Conservation (phyloP, 1,140 invertebrate species). For the Drosophila trapezifrons region DNA sequence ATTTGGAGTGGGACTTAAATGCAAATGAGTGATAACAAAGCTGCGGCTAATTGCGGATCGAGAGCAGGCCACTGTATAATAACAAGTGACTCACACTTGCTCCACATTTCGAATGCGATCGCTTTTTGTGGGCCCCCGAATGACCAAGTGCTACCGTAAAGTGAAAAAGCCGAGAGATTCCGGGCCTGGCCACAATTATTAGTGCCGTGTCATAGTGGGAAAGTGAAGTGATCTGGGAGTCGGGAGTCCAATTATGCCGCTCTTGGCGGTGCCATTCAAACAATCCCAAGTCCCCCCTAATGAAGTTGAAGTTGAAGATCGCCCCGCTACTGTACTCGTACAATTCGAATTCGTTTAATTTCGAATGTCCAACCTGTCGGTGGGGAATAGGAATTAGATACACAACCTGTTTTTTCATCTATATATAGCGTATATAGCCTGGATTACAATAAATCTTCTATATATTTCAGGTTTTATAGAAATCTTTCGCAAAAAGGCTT, state of each 20-base stretch:
- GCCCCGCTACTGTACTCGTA: constrained; percentile 64
- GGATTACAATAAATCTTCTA: constrained; percentile 2
- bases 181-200: constrained; percentile 55
- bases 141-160: constrained; percentile 63
- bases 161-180: constrained; percentile 31
- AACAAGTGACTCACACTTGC: constrained; percentile 60
- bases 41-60: constrained; percentile 63
- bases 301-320: constrained; percentile 84
- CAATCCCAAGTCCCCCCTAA: constrained; percentile 83
- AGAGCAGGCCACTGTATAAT: constrained; percentile 58
- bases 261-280: constrained; percentile 78
- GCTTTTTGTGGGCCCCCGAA: constrained; percentile 14
- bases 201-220: constrained; percentile 83
- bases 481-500: background rate
- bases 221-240: constrained; percentile 65
- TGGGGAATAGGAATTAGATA: constrained; percentile 12
- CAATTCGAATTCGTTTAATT: constrained; percentile 66
- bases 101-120: constrained; percentile 55
- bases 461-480: too few species aligned
- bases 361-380: constrained; percentile 32
- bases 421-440: too few species aligned
- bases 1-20: constrained; percentile 36
- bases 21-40: constrained; percentile 67
- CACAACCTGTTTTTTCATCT: constrained; percentile 26
- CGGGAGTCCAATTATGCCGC: constrained; percentile 59